Percentiles rank a stretch among this genome's conserved stretches.
Evolutionary conservation across 1,140 invertebrate genomes (phyloP).

Genomic region (Augochlora pura): DNA sequence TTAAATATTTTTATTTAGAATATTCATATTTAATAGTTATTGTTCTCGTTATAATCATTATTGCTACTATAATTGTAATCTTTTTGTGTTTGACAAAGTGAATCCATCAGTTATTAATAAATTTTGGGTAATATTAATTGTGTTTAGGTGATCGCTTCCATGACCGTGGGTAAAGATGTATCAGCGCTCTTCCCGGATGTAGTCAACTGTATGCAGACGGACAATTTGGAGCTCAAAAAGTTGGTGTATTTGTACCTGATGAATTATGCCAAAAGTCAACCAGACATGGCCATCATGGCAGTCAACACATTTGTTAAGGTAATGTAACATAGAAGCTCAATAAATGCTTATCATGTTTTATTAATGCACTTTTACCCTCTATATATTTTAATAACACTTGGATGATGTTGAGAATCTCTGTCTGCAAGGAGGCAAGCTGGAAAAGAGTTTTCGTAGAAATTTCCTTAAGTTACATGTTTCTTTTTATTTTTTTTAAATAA

Average conservation of each 20-base stretch:
- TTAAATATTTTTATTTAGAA: no score
- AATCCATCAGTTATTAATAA: conserved; percentile 3
- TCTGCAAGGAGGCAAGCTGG: conserved; percentile 70
- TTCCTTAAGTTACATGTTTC: conserved; percentile 33
- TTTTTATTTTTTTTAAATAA: conserved; percentile 34
- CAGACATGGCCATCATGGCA: conserved; percentile 99
- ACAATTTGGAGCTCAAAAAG: conserved; percentile 99
- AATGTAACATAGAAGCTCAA: conserved; percentile 71
- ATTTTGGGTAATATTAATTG: conserved; percentile 31
- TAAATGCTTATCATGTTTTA: conserved; percentile 63
- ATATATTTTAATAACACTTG: conserved; percentile 68
- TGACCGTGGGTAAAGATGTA: conserved; percentile 99
- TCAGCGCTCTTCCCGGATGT: conserved; percentile 99
- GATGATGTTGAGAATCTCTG: conserved; percentile 69
- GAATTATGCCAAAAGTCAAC: conserved; percentile 99
- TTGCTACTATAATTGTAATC: background rate
- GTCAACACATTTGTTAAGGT: conserved; percentile 99
- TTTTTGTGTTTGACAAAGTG: background rate
- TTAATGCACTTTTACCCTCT: conserved; percentile 73
- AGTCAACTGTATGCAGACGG: conserved; percentile 99
- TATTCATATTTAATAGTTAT: background rate
- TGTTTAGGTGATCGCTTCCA: conserved; percentile 97
- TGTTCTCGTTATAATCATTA: background rate
- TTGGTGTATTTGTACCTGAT: conserved; percentile 99
- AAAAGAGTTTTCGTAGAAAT: conserved; percentile 43